phyloP scores from a whole-genome alignment of 2,797 vertebrate genomes.

The Sebastiscus albofasciatus region DNA sequence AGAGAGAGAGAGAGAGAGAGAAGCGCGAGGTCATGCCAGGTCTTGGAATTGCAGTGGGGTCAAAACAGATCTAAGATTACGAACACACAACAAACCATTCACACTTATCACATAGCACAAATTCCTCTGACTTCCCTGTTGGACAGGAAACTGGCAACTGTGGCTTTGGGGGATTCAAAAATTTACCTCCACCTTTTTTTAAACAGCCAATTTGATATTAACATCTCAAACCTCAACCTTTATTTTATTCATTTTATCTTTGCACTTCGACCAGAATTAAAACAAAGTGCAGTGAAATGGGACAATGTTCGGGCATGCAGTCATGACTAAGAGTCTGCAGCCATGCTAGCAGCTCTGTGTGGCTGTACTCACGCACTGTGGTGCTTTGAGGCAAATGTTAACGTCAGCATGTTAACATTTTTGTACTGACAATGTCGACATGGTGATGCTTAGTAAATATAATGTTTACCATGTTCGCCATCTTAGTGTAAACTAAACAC shows the following conservation, averaged over 20 bases:
- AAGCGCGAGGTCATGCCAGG: constrained; percentile 52
- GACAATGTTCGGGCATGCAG: not conserved
- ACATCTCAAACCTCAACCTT: not conserved
- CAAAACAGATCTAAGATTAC: constrained; percentile 70
- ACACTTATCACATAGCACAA: constrained; percentile 38
- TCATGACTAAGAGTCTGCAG: not conserved
- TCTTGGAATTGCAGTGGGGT: constrained; percentile 50
- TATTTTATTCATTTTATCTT: not conserved
- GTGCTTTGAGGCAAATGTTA: not conserved
- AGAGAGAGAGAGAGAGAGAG: not conserved
- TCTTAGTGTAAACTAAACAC: too few species aligned
- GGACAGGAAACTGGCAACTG: constrained; percentile 40
- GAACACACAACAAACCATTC: constrained; percentile 30
- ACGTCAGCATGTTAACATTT: too few species aligned
- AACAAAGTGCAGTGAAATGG: not conserved
- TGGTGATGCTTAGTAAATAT: too few species aligned
- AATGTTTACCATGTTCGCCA: too few species aligned
- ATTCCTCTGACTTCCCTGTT: constrained; percentile 36
- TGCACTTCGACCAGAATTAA: not conserved
- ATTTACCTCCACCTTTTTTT: constrained; percentile 20
- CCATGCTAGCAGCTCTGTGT: not conserved
- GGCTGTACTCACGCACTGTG: not conserved
- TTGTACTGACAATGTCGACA: too few species aligned
- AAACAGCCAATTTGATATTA: constrained; percentile 2
- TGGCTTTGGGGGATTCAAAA: constrained; percentile 16